Evolutionary conservation across 1,140 invertebrate species (phyloP).

Genomic region (Stenopsyche tienmushanensis): DNA sequence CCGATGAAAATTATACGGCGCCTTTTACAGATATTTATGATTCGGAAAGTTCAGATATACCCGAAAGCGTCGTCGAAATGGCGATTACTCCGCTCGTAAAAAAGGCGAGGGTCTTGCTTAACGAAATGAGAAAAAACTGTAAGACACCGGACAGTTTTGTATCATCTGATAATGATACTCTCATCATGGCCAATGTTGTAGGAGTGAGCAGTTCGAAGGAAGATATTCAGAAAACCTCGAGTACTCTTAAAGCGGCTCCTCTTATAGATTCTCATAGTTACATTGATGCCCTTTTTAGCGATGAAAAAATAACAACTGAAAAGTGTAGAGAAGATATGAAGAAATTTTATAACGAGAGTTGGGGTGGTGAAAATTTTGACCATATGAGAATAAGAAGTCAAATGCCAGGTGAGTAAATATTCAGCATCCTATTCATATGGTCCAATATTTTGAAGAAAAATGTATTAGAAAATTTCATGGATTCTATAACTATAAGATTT

Average conservation of each 20-base stretch:
- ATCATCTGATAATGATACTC: constrained; percentile 14
- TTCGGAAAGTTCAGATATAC: constrained; percentile 41
- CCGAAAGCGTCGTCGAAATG: constrained; percentile 38
- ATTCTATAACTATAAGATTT: too few species aligned
- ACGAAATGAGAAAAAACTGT: neutral
- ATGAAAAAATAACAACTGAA: constrained; percentile 17
- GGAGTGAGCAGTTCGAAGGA: constrained; percentile 19
- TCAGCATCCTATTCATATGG: neutral
- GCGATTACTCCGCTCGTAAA: constrained; percentile 24
- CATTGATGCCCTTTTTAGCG: too few species aligned
- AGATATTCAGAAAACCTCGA: too few species aligned
- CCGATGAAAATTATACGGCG: constrained; percentile 23
- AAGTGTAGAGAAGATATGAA: constrained; percentile 26
- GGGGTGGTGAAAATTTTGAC: constrained; percentile 39
- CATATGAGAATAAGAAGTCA: constrained; percentile 30
- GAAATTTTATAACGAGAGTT: constrained; percentile 35
- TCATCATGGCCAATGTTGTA: constrained; percentile 39
- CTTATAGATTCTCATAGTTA: too few species aligned
- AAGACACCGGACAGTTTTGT: neutral
- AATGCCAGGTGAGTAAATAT: constrained; percentile 36
- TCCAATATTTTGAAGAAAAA: neutral
- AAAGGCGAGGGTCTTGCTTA: neutral
- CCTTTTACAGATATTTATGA: constrained; percentile 39
- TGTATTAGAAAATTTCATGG: neutral
- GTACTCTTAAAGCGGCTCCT: too few species aligned